Evolutionary conservation across 2,797 vertebrate genomes (phyloP).

Genomic region (Poecile montanus): DNA sequence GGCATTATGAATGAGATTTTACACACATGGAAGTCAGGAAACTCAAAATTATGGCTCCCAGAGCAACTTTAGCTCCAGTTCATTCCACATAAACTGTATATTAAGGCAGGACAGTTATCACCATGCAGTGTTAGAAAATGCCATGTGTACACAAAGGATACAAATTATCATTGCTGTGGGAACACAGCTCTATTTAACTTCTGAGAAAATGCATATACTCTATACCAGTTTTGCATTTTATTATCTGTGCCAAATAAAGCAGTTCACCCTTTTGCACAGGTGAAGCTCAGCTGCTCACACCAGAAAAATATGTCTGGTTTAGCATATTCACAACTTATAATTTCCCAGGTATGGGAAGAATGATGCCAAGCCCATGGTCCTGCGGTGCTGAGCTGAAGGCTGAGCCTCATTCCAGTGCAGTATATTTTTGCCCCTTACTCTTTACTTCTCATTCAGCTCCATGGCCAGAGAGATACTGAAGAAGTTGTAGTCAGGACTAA

Average conservation of each 20-base stretch:
- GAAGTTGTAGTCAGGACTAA: not conserved
- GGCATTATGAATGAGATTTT: constrained; percentile 49
- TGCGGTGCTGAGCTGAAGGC: not conserved
- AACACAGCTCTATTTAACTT: not conserved
- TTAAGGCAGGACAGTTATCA: constrained; percentile 48
- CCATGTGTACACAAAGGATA: not conserved
- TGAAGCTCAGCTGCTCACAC: not conserved
- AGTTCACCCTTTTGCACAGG: not conserved
- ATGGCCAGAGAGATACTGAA: not conserved
- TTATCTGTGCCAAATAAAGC: not conserved
- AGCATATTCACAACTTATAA: not conserved
- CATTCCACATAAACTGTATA: constrained; percentile 29
- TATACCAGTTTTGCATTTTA: constrained; percentile 6
- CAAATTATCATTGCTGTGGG: constrained; percentile 32
- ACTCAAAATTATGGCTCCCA: constrained; percentile 55
- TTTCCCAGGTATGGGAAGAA: not conserved
- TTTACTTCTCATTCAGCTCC: not conserved
- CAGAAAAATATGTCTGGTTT: not conserved
- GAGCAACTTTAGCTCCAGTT: constrained; percentile 52
- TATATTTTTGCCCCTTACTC: not conserved
- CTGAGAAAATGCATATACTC: not conserved
- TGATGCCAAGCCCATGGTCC: not conserved
- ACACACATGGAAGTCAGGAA: constrained; percentile 32
- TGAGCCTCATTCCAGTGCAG: not conserved
- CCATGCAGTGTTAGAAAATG: constrained; percentile 2